Evolutionary conservation across 1,140 invertebrate genomes (phyloP).

Genomic region (Venustaconcha ellipsiformis): DNA sequence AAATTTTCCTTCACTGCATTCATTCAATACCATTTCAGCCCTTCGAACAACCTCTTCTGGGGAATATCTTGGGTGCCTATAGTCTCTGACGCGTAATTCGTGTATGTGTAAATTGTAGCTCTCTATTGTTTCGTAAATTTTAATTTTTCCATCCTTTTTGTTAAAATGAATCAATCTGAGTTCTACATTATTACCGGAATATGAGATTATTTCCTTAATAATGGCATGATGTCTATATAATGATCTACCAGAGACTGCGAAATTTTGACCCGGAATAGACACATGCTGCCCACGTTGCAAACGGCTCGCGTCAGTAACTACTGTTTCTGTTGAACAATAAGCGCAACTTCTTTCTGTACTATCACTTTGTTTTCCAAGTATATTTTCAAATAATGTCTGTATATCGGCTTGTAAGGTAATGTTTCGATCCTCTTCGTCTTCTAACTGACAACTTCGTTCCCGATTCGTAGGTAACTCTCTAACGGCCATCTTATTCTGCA

Average conservation of each 20-base stretch:
- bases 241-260: background rate
- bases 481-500: too few species aligned
- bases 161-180: slow-evolving; percentile 8
- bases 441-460: too few species aligned
- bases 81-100: slow-evolving; percentile 10
- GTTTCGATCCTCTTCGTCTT: too few species aligned
- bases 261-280: slow-evolving; percentile 4
- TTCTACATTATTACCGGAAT: background rate
- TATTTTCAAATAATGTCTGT: too few species aligned
- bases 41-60: slow-evolving; percentile 10
- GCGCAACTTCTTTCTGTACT: slow-evolving; percentile 9
- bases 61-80: slow-evolving; percentile 4
- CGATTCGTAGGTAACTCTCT: too few species aligned
- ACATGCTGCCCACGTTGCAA: slow-evolving; percentile 20
- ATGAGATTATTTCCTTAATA: background rate
- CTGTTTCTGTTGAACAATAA: slow-evolving; percentile 2
- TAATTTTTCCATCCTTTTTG: background rate
- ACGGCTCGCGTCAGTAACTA: background rate
- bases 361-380: too few species aligned
- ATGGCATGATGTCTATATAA: slow-evolving; percentile 16
- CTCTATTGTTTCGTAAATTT: slow-evolving; percentile 4
- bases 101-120: slow-evolving; percentile 7
- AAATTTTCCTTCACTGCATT: background rate
- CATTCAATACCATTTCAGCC: slow-evolving; percentile 8
- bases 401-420: too few species aligned